Evolutionary conservation across 2,797 vertebrate species (phyloP).

Genomic region (Phalloptychus januarius): DNA sequence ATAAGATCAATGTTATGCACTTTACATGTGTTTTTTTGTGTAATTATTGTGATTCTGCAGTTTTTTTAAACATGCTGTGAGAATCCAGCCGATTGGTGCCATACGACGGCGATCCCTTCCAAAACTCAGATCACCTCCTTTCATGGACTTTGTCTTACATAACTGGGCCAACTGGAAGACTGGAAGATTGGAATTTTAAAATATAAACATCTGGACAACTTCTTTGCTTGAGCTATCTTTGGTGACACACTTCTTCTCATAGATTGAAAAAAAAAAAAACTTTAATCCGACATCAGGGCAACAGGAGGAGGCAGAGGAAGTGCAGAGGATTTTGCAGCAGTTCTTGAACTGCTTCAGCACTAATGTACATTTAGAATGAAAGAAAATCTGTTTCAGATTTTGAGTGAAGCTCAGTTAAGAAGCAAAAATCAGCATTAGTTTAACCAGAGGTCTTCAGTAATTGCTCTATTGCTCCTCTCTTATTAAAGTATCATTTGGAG

Average conservation of each 20-base stretch:
- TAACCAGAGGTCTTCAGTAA: constrained; percentile 1
- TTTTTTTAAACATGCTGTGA: background rate
- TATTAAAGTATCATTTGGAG: constrained; percentile 17
- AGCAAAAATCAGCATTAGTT: constrained; percentile 25
- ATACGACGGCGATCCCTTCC: constrained; percentile 15
- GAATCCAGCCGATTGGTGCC: background rate
- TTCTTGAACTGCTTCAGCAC: constrained; percentile 21
- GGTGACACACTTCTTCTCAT: constrained; percentile 53
- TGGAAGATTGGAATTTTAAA: constrained; percentile 39
- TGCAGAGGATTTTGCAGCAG: constrained; percentile 42
- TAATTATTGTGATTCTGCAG: background rate
- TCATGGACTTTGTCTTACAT: constrained; percentile 24
- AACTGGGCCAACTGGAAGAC: constrained; percentile 31
- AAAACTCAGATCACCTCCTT: constrained; percentile 9
- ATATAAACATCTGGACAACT: constrained; percentile 60
- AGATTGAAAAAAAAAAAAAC: constrained; percentile 50
- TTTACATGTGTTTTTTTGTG: background rate
- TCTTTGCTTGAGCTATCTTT: constrained; percentile 58
- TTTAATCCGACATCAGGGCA: constrained; percentile 51
- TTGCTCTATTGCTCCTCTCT: constrained; percentile 15
- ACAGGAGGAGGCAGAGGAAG: constrained; percentile 41
- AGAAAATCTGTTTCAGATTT: constrained; percentile 23
- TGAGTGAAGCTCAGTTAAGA: constrained; percentile 1
- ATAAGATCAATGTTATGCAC: background rate
- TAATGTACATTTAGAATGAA: constrained; percentile 25